Evolutionary conservation across 2,888 invertebrate genomes (phyloP), one percentile per base, ranked within the genome.

Genomic region (Dendrolimus pini): DNA sequence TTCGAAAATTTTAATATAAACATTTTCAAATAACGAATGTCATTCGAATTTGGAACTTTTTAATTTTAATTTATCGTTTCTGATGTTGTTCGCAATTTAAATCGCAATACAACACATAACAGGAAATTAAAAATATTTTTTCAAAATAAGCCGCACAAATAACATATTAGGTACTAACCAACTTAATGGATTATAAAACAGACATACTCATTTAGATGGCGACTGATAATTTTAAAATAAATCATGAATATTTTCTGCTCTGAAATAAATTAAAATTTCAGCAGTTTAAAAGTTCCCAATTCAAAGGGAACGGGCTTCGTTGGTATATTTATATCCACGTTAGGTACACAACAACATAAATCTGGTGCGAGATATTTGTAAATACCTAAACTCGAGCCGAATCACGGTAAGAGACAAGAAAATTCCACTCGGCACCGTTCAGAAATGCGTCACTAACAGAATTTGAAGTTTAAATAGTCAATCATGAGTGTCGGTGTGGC

Each of bases 391-490:
- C 47, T 47, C 47, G 58, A 52, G 42, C 58, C 62, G 55, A 62
- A 56, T 61, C 60, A 59, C 64, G 68, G 70, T 65, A 71, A 67
- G 47, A 70, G 68, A 71, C 70, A 65, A 70, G 67, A 61, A 64
- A 65, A 66, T 67, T 62, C 64, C 61, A 58, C 62, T 62, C 63
- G 59, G 61, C 64, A 63, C 62, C n/a, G 70, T 74, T 77, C 77
- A 72, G 78, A 78, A 79, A 77, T 75, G 79, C 80, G 80, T 84
- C 81, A 80, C 78, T 83, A 78, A 75, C 72, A 82, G 80, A 80
- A 75, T 79, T 82, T 70, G 77, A 82, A 81, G 78, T 86, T 76
- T 87, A 86, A 88, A 89, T 89, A 89, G 89, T 89, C 89, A 87
- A 89, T 89, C 88, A 89, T 83, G 87, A 83, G 80, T 74, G 81